A percentile compares a stretch with the other conserved stretches of the same genome.
Evolutionary conservation across 2,888 invertebrate species (phyloP).

Genomic region (Heliconius erato): DNA sequence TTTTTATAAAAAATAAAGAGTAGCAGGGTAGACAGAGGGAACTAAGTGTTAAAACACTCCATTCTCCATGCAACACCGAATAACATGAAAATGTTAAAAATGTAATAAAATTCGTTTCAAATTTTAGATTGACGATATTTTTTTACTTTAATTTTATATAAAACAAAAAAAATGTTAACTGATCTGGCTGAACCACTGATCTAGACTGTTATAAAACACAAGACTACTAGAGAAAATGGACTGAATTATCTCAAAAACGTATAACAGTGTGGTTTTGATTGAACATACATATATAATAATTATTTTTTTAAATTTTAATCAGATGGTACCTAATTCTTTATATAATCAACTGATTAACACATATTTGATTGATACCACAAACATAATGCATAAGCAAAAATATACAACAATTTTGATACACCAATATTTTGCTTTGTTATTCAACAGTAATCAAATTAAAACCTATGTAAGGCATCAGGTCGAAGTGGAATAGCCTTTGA

Average conservation of each 20-base stretch:
- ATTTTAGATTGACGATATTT: too few species aligned
- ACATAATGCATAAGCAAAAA: background rate
- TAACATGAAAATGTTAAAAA: too few species aligned
- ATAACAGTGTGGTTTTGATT: background rate
- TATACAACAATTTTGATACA: background rate
- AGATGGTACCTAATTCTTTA: background rate
- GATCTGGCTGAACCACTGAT: background rate
- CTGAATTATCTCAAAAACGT: background rate
- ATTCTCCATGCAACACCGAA: background rate
- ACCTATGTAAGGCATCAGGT: too few species aligned
- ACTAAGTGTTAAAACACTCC: background rate
- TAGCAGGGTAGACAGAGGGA: background rate
- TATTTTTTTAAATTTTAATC: too few species aligned
- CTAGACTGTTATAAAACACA: slow-evolving; percentile 14
- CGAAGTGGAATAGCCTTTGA: too few species aligned
- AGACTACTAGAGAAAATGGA: background rate
- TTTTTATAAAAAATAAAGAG: background rate
- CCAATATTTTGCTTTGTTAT: background rate
- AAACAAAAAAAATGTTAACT: too few species aligned
- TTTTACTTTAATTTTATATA: too few species aligned
- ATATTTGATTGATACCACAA: background rate
- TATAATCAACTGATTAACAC: background rate
- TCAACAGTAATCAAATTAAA: background rate
- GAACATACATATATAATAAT: background rate
- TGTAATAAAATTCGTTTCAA: too few species aligned